Base-by-base conservation (phyloP, 1,140 invertebrate species). In the Laodelphax striatellus region DNA sequence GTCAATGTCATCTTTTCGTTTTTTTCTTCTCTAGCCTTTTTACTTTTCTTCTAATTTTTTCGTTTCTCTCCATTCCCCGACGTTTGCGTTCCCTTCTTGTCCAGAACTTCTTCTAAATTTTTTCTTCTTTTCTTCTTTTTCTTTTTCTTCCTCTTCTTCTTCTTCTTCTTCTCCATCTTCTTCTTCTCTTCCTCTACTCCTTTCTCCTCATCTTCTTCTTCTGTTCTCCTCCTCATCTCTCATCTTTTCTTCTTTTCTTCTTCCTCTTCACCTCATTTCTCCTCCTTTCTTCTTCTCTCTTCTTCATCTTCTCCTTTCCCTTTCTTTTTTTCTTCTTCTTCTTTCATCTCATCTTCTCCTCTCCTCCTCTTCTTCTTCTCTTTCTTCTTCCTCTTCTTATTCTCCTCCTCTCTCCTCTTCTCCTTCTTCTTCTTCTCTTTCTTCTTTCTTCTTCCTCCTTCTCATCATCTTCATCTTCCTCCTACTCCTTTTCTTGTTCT, bases 371-470 rank as follows among this genome's bases (percentile, higher is more conserved):
- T 24, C 52, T 16, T 54, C 52, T 19, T 4, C 52, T 24, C 6
- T 28, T 6, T 28, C 24, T 28, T 28, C 24, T 28, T 28, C 24
- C 6, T 28, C 24, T 28, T 6, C 6, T 28, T 6, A 4, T 28
- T 6, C 6, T 28, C 24, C 6, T 28, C 24, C 6, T 54, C 24
- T 31, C 14, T 43, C 11, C 22, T 19, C 59, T 41, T 31, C 24
- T 22, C 21, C 52, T 14, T n/a, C 16, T 34, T 24, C 16, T 21
- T 19, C 55, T n/a, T 28, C 24, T 24, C 28, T 41, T 28, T 52
- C 70, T 70, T 14, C 66, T 63, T 62, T 6, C 6, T 28, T 28
- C 6, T 28, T 28, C 24, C 6, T 28, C 24, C 6, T 28, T 6
- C 6, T 28, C 24, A 4, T 28, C 24, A 4, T 28, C 24, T 28